phyloP scores from a whole-genome alignment of 2,888 invertebrate species.

The Cacoxenus indagator region DNA sequence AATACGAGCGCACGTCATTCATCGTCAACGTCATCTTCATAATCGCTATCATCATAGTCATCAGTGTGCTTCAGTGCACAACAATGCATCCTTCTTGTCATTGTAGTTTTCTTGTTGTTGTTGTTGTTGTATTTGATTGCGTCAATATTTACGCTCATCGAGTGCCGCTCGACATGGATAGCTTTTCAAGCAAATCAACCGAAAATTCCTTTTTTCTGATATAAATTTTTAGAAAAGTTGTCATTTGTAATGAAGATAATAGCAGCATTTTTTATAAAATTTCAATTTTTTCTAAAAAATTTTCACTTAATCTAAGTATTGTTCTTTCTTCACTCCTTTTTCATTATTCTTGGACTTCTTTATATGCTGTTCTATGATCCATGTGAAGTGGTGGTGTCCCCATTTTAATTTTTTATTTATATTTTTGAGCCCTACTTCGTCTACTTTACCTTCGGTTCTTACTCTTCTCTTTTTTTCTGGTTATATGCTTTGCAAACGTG shows the following conservation, averaged over 20 bases:
- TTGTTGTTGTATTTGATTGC: constrained; percentile 44
- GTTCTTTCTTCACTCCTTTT: no score
- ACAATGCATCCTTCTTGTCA: constrained; percentile 28
- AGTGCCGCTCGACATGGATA: constrained; percentile 46
- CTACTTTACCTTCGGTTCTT: neutral
- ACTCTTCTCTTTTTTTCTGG: neutral
- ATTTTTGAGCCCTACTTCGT: no score
- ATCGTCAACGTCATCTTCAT: neutral
- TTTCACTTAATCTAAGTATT: no score
- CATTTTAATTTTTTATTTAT: no score
- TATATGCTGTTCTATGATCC: neutral
- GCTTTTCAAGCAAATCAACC: neutral
- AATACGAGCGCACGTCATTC: constrained; percentile 38
- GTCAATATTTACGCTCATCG: constrained; percentile 63
- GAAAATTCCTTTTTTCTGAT: neutral
- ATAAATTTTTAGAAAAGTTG: neutral
- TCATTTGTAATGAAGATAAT: neutral
- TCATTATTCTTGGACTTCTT: neutral
- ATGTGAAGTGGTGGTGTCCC: no score
- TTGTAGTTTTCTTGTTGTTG: constrained; percentile 33
- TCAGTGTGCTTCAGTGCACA: neutral
- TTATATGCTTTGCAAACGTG: no score
- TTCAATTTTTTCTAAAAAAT: no score
- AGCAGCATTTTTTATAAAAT: neutral
- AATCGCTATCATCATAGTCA: neutral